Evolutionary conservation across 2,888 invertebrate species (phyloP), one percentile per base, ranked within the genome.

Genomic region (Cryptocheilus praepositus): DNA sequence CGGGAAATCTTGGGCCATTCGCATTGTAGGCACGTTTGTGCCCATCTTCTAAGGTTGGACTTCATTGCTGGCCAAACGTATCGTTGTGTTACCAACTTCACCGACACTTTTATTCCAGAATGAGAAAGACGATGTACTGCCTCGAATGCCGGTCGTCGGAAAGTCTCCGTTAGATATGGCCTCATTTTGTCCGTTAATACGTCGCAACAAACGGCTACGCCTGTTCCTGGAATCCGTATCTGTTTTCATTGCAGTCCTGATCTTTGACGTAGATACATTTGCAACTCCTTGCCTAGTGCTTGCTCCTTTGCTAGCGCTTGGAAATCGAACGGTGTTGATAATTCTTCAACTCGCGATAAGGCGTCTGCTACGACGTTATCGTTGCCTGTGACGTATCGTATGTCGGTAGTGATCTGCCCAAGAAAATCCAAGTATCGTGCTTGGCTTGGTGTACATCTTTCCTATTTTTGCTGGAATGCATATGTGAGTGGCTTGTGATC

Each of bases 1-100:
- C 81, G 71, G 2, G 67, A 46, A 1, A 85, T 63, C 61, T 87
- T 88, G 0, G 77, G 21, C 8, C 68, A 65, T 64, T 88, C 86
- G 55, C 85, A 87, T 0, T 65, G 36, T 0, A 76, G 7, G 57
- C 85, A 86, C 0, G 71, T 61, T 25, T 72, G 66, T 0, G 79
- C 68, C 81, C 83, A 85, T 53, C 61, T 13, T 3, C 61, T 59
- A 18, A 81, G 69, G 21, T 85, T 77, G 16, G 74, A 73, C 13
- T 66, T 70, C 46, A 81, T 76, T 3, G n/a, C 51, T 15, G 79
- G 79, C 81, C 82, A 82, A 0, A 78, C 63, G 21, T 71, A 81
- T 54, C 73, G 69, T 21, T 71, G 44, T 5, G 67, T 7, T 5
- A 84, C 67, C 8, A 76, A 49, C 18, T 66, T 67, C 11, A 44